Percentiles rank a stretch among this genome's conserved stretches.
These are phyloP conservation scores for Hydrochoerus hydrochaeris DNA, from an alignment of 2,113 vertebrate genomes.

Conservation along the genomic window DNA sequence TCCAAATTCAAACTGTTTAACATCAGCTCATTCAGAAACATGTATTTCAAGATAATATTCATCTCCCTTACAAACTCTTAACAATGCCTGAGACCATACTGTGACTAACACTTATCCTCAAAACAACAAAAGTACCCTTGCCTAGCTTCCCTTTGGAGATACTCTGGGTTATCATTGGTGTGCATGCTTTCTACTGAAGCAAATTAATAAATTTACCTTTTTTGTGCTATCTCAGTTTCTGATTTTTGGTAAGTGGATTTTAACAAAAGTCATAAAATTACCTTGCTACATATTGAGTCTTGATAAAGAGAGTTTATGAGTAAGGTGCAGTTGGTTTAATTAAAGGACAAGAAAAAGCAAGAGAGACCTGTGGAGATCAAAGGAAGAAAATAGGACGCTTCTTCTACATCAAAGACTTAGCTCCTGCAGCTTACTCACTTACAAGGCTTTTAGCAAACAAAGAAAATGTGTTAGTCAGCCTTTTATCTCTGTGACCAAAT, in stretches of 20 bases:
- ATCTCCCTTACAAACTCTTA: background rate
- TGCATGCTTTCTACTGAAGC: background rate
- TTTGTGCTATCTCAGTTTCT: background rate
- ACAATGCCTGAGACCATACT: background rate
- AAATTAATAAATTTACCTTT: background rate
- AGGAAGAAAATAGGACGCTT: background rate
- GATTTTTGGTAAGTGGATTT: background rate
- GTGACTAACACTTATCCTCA: background rate
- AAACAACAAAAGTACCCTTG: background rate
- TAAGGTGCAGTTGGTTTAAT: background rate
- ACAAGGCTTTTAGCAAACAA: background rate
- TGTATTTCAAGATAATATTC: background rate
- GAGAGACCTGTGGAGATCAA: background rate
- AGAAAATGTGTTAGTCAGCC: background rate
- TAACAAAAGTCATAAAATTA: background rate
- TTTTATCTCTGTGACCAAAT: background rate
- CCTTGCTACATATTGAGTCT: background rate
- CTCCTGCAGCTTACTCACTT: background rate
- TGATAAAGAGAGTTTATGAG: background rate
- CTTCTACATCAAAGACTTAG: background rate
- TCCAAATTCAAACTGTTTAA: background rate
- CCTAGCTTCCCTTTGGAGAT: background rate
- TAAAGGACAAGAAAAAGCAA: background rate
- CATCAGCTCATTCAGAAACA: background rate
- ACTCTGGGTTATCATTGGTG: accelerated